A percentile compares a stretch with the other conserved stretches of the same genome.
Conservation (phyloP, 2,113 vertebrate genomes). For the Tautogolabrus adspersus region DNA sequence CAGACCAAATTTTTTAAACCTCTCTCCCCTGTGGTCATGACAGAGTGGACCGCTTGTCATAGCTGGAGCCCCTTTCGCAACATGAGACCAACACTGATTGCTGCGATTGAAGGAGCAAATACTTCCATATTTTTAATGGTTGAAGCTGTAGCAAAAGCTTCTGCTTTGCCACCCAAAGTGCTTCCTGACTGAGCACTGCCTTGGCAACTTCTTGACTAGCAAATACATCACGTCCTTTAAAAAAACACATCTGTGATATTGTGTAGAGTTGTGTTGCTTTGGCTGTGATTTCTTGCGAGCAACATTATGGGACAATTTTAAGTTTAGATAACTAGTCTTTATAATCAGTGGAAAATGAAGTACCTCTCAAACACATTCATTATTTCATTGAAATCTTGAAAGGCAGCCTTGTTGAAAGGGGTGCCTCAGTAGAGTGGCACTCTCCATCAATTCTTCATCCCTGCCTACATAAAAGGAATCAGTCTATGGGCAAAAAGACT, state of each 20-base stretch:
- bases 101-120: conserved; percentile 40
- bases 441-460: conserved; percentile 47
- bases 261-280: conserved; percentile 37
- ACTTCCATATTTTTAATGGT: conserved; percentile 41
- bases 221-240: conserved; percentile 41
- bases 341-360: conserved; percentile 27
- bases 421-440: conserved; percentile 49
- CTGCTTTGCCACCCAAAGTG: conserved; percentile 43
- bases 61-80: conserved; percentile 50
- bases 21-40: conserved; percentile 22
- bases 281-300: conserved; percentile 13
- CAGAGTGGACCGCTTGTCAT: conserved; percentile 65
- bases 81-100: conserved; percentile 60
- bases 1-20: conserved; percentile 37
- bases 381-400: conserved; percentile 60
- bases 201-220: conserved; percentile 32
- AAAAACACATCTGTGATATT: conserved; percentile 44
- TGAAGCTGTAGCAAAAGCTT: conserved; percentile 42
- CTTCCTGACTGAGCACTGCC: conserved; percentile 50
- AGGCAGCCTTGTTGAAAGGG: conserved; percentile 61
- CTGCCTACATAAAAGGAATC: conserved; percentile 68
- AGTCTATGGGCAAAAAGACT: conserved; percentile 39
- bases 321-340: conserved; percentile 24
- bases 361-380: conserved; percentile 55
- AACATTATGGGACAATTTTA: conserved; percentile 24